Evolutionary conservation across 2,113 vertebrate species (phyloP), one percentile per base, ranked within the genome.

Genomic region (Columbina picui): DNA sequence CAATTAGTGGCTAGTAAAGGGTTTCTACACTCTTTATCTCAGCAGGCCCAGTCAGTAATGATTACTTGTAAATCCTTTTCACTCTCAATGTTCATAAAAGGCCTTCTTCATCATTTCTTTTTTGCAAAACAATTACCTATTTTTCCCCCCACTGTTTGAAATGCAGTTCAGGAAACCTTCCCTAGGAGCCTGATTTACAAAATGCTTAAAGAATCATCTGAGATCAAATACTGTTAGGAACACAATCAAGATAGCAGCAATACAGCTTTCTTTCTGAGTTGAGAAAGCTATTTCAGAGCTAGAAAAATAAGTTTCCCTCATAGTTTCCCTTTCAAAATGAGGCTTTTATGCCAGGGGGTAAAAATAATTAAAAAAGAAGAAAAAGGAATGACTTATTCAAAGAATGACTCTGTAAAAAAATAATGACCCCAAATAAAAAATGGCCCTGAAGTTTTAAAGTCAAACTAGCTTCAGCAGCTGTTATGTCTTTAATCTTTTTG

Each of bases 1-100:
- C 49, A 96, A 97, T 90, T 84, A 93, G 47, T 49, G 68, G 61
- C 77, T 84, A 91, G 53, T 38, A 82, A 84, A 87, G 29, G 6
- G 18, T 67, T 70, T 70, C 69, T 39, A 25, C 10, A 4, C 14
- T 56, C 55, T 91, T 76, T 89, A 73, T 94, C 89, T 81, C 79
- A 81, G 65, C 49, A 83, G 38, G 68, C 10, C 23, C 38, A 74
- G 69, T 71, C 73, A 84, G 81, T 95, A 95, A 95, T 84, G 84
- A 84, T 65, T 57, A 69, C 47, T 90, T 93, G 90, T 90, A 93
- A 89, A 73, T 50, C 38, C 12, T 8, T 71, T 61, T 53, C 56
- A 39, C 26, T 53, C 36, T 61, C 73, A 81, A 32, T 41, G 5
- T 38, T 60, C 39, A 22, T 71, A 91, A 89, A 91, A 90, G 77